A percentile compares a stretch with the other conserved stretches of the same genome.
Evolutionary conservation across 1,140 invertebrate genomes (phyloP).

Genomic region (Whitmania pigra): DNA sequence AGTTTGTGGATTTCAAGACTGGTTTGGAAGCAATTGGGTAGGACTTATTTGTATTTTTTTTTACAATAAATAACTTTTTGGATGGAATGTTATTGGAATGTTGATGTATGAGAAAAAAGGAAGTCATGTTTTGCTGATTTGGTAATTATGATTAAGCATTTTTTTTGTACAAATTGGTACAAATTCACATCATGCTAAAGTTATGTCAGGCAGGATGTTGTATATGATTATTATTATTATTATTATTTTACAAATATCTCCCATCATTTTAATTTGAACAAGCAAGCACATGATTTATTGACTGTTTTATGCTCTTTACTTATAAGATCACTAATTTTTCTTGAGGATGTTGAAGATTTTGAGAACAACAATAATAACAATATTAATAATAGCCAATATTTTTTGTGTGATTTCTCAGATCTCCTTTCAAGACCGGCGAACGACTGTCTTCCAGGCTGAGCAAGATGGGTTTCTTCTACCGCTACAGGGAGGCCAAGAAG

Average conservation of each 20-base stretch:
- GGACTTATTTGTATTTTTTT: constrained; percentile 3
- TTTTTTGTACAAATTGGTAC: too few species aligned
- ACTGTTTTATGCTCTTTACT: background rate
- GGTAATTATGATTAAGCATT: too few species aligned
- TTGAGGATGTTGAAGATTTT: background rate
- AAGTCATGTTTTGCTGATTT: too few species aligned
- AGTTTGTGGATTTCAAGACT: constrained; percentile 16
- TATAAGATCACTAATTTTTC: background rate
- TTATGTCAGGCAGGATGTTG: background rate
- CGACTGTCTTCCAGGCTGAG: constrained; percentile 21
- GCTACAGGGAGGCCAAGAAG: constrained; percentile 18
- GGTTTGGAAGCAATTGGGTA: constrained; percentile 20
- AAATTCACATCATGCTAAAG: too few species aligned
- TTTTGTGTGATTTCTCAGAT: constrained; percentile 16
- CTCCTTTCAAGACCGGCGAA: constrained; percentile 20
- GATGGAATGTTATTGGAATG: too few species aligned
- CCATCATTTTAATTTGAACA: background rate
- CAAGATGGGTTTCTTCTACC: constrained; percentile 23
- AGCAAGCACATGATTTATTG: background rate
- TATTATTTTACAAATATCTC: background rate
- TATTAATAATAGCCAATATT: background rate
- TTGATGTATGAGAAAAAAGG: too few species aligned
- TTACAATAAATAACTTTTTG: background rate
- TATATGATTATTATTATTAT: too few species aligned
- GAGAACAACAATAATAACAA: constrained; percentile 5